phyloP scores from a whole-genome alignment of 2,888 invertebrate species.

The Nomada hirtipes region DNA sequence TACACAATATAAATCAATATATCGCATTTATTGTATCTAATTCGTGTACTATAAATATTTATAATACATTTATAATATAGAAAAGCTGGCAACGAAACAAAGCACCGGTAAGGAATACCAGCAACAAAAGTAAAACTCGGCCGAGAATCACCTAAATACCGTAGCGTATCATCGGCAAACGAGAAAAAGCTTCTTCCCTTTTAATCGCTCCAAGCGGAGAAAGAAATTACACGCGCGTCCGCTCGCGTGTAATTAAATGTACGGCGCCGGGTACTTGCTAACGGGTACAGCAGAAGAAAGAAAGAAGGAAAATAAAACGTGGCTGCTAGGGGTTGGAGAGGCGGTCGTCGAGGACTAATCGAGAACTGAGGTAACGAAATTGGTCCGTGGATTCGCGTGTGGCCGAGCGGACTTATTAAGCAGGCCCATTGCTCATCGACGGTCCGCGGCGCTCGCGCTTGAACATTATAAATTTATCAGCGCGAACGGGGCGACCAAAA shows the following conservation, averaged over 20 bases:
- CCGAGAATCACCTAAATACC: background rate
- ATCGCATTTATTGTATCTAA: too few species aligned
- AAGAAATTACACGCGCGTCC: background rate
- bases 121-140: too few species aligned
- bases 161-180: background rate
- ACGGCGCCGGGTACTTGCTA: background rate
- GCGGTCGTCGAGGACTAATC: constrained; percentile 67
- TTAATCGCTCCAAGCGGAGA: too few species aligned
- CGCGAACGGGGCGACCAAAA: constrained; percentile 78
- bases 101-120: too few species aligned
- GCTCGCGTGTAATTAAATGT: constrained; percentile 8
- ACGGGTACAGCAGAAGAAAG: background rate
- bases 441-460: constrained; percentile 57
- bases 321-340: background rate
- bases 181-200: too few species aligned
- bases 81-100: too few species aligned
- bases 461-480: constrained; percentile 82
- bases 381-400: constrained; percentile 76
- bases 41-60: too few species aligned
- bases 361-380: constrained; percentile 76
- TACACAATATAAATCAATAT: too few species aligned
- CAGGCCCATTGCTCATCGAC: constrained; percentile 74
- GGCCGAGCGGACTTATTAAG: constrained; percentile 77
- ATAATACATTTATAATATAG: too few species aligned
- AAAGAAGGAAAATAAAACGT: too few species aligned